phyloP scores from a whole-genome alignment of 2,113 vertebrate genomes.

The Atherinomorus stipes region DNA sequence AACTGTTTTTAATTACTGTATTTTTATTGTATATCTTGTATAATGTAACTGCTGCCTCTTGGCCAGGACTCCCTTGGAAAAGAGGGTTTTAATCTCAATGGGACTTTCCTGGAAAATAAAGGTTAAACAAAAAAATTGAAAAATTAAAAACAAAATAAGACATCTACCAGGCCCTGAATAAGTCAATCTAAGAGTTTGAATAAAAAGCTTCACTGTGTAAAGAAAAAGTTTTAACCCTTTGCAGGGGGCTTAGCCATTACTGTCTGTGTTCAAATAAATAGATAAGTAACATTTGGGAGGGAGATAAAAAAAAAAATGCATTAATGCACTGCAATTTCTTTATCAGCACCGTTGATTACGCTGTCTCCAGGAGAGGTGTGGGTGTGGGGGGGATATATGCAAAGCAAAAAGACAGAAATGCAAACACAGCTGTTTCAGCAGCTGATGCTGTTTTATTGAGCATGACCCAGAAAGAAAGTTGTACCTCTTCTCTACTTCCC shows the following conservation, averaged over 20 bases:
- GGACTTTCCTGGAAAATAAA: no score
- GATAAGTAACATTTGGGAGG: constrained; percentile 1
- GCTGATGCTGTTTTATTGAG: constrained; percentile 30
- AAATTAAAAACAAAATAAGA: neutral
- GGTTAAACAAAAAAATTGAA: no score
- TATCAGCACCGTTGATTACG: constrained; percentile 40
- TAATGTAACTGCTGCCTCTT: no score
- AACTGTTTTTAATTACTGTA: no score
- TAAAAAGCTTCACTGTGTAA: neutral
- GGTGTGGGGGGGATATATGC: neutral
- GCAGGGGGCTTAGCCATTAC: neutral
- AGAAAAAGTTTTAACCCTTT: neutral
- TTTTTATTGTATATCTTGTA: no score
- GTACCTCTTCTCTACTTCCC: no score
- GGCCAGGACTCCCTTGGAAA: no score
- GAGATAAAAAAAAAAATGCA: constrained; percentile 8
- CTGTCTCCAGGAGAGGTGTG: constrained; percentile 6
- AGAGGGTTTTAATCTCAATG: no score
- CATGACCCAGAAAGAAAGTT: constrained; percentile 44
- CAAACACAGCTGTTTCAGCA: constrained; percentile 33
- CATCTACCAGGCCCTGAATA: neutral
- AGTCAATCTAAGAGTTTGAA: neutral
- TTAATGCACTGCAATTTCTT: constrained; percentile 13
- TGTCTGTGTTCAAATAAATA: neutral
- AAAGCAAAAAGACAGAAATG: constrained; percentile 21